Evolutionary conservation across 2,888 invertebrate genomes (phyloP).

Genomic region (Ptilodon capucinus): DNA sequence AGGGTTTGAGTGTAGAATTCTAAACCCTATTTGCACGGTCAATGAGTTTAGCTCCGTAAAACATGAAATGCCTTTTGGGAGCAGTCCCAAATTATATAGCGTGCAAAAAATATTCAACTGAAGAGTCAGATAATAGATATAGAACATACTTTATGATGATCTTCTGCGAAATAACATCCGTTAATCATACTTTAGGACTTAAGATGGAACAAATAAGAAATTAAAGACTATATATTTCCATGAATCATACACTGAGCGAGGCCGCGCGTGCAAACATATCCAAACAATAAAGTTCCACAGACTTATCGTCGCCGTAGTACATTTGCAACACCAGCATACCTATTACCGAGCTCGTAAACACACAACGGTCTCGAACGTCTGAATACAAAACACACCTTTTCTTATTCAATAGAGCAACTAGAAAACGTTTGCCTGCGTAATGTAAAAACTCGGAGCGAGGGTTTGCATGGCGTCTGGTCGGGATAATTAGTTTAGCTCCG

Average conservation of each 20-base stretch:
- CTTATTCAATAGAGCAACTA: neutral
- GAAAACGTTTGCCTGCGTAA: slow-evolving; percentile 21
- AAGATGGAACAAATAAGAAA: too few relatives aligned
- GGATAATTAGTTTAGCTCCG: slow-evolving; percentile 29
- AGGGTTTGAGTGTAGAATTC: too few relatives aligned
- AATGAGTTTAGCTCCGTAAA: too few relatives aligned
- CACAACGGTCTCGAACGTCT: slow-evolving; percentile 8
- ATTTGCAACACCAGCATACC: slow-evolving; percentile 16
- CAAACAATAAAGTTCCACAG: slow-evolving; percentile 11
- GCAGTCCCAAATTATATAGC: too few relatives aligned
- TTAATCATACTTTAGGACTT: too few relatives aligned
- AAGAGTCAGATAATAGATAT: too few relatives aligned
- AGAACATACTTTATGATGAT: too few relatives aligned
- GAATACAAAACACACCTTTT: slow-evolving; percentile 29
- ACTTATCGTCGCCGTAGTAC: slow-evolving; percentile 15
- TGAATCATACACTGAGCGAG: neutral
- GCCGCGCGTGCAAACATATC: neutral
- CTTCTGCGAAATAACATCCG: too few relatives aligned
- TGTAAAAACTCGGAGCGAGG: slow-evolving; percentile 18
- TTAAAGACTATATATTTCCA: neutral
- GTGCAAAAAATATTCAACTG: too few relatives aligned
- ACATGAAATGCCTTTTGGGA: too few relatives aligned
- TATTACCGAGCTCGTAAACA: slow-evolving; percentile 20
- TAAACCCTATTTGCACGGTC: too few relatives aligned
- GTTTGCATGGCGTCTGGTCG: slow-evolving; percentile 17